A percentile compares a stretch with the other conserved stretches of the same genome.
Conservation (phyloP, 2,113 vertebrate genomes). For the Grammomys surdaster region DNA sequence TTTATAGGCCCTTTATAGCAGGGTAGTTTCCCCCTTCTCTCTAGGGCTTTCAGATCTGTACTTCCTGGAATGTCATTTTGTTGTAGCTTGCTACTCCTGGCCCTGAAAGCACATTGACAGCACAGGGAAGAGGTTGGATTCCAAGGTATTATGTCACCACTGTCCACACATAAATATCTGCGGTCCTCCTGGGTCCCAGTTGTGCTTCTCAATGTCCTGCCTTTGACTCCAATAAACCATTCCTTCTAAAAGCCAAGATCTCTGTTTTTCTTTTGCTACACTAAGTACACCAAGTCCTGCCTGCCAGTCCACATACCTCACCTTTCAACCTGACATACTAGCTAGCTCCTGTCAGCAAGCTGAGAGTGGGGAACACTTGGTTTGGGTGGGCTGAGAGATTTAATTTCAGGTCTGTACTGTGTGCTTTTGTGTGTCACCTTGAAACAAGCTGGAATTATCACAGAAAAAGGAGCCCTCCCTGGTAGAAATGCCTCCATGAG, state of each 20-base stretch:
- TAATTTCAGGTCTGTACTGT: too few species aligned
- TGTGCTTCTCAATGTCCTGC: fast-evolving
- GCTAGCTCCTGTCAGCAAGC: not conserved
- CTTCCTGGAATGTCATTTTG: too few species aligned
- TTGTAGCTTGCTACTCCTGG: not conserved
- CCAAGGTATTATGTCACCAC: not conserved
- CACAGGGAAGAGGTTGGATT: too few species aligned
- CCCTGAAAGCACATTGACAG: not conserved
- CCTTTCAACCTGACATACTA: too few species aligned
- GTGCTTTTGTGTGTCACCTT: too few species aligned
- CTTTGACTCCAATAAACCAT: not conserved
- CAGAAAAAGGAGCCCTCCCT: too few species aligned
- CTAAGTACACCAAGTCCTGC: not conserved
- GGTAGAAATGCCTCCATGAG: too few species aligned
- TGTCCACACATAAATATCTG: too few species aligned
- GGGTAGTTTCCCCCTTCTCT: not conserved
- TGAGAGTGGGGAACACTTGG: too few species aligned
- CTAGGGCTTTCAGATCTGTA: not conserved
- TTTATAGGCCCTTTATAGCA: too few species aligned
- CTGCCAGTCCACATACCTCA: not conserved
- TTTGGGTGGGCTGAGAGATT: too few species aligned
- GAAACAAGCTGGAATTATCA: too few species aligned
- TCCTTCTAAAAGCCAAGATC: not conserved
- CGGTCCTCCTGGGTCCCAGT: not conserved
- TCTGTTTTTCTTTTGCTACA: not conserved